Base-by-base conservation (phyloP, 2,113 vertebrate genomes). In the Clarias batrachus region DNA sequence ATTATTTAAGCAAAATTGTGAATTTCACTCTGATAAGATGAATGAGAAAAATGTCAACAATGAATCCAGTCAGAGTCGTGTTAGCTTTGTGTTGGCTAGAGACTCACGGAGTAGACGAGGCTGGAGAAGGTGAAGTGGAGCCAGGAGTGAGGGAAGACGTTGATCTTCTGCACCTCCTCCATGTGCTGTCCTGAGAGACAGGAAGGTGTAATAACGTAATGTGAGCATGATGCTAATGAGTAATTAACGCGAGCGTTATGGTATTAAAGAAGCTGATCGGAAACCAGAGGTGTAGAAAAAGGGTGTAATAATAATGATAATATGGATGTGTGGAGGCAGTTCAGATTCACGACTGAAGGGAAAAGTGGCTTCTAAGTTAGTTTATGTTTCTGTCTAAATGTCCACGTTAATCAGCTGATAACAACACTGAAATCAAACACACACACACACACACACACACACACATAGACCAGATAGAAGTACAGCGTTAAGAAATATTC, bases 121-220 rank as follows among this genome's bases (percentile, higher is more conserved):
- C 66, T 86, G 30, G 87, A 87, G 83, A 90, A 83, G 54, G 81
- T 83, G 19, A 73, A 27, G 21, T 87, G 77, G 21, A 91, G 84
- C 81, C 87, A 87, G 62, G 90, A 84, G n/a, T 85, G 81, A 83
- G 87, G 90, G 37, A 91, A 84, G 23, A 91, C 73, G 13, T 76
- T 56, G 56, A 82, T 87, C 81, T 65, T 82, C 81, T 90, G 86
- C 70, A 91, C 84, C 89, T 87, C 90, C 78, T 89, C 84, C 13
- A 91, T 52, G 48, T 89, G 89, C 23, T 81, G 60, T 48, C 63
- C 90, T 91, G 83, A 79, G 4, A 21, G 62, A 80, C 33, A 70
- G 2, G 8, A 3, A 73, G 12, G 56, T 7, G 37, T 63, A 25
- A 63, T 9, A 14, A 25, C 19, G 41, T 41, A 6, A 41, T 9